These are phyloP conservation scores for Nemopilema nomurai DNA, from an alignment of 30 jellyfish, hydroid and myxozoan genomes.

Conservation along the genomic window DNA sequence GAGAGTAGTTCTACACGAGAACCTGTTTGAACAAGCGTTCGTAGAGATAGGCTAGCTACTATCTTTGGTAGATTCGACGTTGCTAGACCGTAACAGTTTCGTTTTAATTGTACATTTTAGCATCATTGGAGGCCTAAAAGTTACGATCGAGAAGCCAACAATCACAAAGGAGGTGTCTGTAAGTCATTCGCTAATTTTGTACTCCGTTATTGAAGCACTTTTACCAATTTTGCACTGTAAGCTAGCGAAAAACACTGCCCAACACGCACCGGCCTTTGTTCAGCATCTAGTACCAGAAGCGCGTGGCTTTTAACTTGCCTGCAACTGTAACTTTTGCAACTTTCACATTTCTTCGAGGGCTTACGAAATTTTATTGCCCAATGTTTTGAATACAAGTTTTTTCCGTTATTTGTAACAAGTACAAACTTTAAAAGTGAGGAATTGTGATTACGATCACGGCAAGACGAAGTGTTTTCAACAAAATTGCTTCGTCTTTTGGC, in stretches of 20 bases:
- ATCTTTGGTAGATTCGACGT: neutral
- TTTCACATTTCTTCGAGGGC: neutral
- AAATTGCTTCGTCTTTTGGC: slow-evolving; percentile 14
- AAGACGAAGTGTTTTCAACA: neutral
- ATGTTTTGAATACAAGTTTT: no score
- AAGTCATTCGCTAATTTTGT: neutral
- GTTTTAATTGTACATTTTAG: slow-evolving; percentile 3
- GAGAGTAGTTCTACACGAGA: neutral
- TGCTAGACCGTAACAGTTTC: slow-evolving; percentile 5
- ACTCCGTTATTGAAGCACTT: neutral
- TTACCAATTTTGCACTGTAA: neutral
- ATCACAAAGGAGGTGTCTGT: neutral
- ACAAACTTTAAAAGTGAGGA: no score
- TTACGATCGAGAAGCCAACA: neutral
- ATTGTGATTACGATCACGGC: neutral
- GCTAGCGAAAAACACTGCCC: neutral
- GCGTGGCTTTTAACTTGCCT: slow-evolving; percentile 61
- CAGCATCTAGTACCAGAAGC: slow-evolving; percentile 29
- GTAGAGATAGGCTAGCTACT: neutral
- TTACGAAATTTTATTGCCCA: no score
- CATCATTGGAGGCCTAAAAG: slow-evolving; percentile 9
- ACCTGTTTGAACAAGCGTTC: neutral
- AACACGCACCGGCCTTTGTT: neutral
- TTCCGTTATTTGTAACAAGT: no score
- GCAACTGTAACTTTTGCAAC: slow-evolving; percentile 24